Conservation (phyloP, 2,113 vertebrate genomes). For the Cyanoderma ruficeps region DNA sequence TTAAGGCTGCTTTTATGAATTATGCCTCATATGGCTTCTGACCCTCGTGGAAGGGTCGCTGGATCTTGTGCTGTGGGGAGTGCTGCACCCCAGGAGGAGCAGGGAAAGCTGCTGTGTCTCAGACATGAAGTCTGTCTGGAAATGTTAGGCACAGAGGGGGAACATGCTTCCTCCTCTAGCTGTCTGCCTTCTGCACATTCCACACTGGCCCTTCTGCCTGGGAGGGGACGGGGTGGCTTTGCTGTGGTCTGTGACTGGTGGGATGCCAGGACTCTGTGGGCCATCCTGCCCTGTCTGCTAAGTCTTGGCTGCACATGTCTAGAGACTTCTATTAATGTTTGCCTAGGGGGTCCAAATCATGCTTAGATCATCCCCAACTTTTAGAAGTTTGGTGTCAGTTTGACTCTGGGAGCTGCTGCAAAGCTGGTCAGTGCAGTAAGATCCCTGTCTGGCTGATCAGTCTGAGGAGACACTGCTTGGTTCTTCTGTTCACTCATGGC, state of each 20-base stretch:
- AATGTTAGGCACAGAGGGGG: background rate
- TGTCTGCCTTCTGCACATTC: background rate
- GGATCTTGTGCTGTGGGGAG: background rate
- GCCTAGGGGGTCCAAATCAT: background rate
- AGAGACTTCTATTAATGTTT: background rate
- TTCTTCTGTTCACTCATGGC: background rate
- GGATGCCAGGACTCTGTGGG: slow-evolving; percentile 8
- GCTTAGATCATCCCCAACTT: background rate
- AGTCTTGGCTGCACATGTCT: background rate
- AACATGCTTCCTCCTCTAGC: background rate
- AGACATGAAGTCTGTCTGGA: slow-evolving; percentile 35
- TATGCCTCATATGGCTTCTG: background rate
- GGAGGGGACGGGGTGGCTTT: background rate
- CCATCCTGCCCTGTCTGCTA: slow-evolving; percentile 3
- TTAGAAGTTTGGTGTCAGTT: background rate
- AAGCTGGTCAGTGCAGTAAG: background rate
- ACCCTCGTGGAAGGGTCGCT: background rate
- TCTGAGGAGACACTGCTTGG: background rate
- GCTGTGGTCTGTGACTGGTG: slow-evolving; percentile 31
- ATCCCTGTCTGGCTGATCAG: background rate
- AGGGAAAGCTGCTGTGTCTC: background rate
- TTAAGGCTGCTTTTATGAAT: background rate
- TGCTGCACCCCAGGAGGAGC: background rate
- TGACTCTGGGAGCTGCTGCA: background rate
- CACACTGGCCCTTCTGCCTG: slow-evolving; percentile 4